These are phyloP conservation scores for Megamerina dolium DNA, from an alignment of 2,888 invertebrate species.

Conservation along the genomic window DNA sequence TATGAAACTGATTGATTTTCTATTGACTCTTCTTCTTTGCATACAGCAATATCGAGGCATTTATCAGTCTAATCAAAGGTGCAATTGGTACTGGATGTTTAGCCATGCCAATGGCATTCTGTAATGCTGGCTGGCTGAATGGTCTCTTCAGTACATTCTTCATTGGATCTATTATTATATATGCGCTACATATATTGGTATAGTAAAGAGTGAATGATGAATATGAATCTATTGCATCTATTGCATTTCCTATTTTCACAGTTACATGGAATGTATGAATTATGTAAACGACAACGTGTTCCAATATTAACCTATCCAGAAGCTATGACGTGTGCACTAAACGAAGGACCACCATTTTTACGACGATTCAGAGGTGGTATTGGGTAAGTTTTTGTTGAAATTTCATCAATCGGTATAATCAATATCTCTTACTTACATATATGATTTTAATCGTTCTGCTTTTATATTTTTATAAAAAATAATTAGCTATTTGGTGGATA, in stretches of 20 bases:
- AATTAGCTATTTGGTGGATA: constrained; percentile 67
- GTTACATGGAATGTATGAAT: constrained; percentile 24
- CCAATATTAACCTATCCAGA: constrained; percentile 74
- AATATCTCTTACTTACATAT: no score
- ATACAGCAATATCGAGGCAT: constrained; percentile 55
- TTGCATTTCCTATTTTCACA: constrained; percentile 9
- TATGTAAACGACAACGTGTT: constrained; percentile 56
- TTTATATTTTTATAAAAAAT: no score
- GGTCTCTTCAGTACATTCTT: constrained; percentile 72
- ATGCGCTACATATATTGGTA: constrained; percentile 76
- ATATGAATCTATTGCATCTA: neutral
- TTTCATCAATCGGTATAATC: neutral
- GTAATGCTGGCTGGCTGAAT: constrained; percentile 73
- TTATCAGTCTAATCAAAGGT: constrained; percentile 83
- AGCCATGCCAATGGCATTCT: constrained; percentile 91
- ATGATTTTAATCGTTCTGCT: neutral
- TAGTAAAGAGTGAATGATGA: no score
- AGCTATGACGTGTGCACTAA: constrained; percentile 69
- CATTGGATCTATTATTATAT: constrained; percentile 74
- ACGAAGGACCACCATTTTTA: constrained; percentile 62
- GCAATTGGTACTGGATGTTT: constrained; percentile 90
- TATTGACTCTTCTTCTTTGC: neutral
- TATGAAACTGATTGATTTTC: neutral
- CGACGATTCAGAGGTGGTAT: constrained; percentile 55
- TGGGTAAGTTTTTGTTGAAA: constrained; percentile 26